Evolutionary conservation across 2,888 invertebrate genomes (phyloP), one percentile per base, ranked within the genome.

Genomic region (Cephus sareptanus): DNA sequence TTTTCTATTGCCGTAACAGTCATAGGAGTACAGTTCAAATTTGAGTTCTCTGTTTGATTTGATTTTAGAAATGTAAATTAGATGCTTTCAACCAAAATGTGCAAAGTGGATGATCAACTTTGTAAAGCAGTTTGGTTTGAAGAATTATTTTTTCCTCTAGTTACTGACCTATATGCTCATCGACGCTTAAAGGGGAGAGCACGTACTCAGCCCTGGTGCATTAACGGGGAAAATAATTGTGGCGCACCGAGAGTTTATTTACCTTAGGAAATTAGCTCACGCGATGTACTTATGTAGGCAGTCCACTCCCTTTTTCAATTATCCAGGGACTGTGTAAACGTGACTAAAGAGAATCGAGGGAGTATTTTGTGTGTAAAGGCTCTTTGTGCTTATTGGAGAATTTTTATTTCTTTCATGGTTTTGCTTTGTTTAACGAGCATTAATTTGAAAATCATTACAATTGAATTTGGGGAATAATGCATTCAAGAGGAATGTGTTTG

Each of bases 111-210:
- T 56, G 56, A 56, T 56, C 56, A 23, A 23, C 56, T 56, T 56
- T 9, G 23, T 23, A 23, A 56, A 3, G 23, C 56, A 1, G 56
- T 56, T 56, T 23, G 56, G 56, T 56, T 23, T 23, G 23, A 23
- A 56, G 2, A 56, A n/a, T 75, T 70, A 35, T 77, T 75, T 69
- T 74, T 75, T 69, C 13, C 70, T 33, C 6, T 12, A 70, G 68
- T 77, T 40, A 75, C 71, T 77, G 77, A 77, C 77, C 77, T 56
- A 77, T 37, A 75, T 77, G 77, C 35, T 74, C 75, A 34, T 35
- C 30, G 34, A 34, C 70, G 75, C 15, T 77, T 77, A 77, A 77
- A 77, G 77, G 70, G 75, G 75, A 35, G 37, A 71, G 71, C 23
- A 56, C 56, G 56, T 56, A 56, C 56, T 56, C 56, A 56, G 23